Base-by-base conservation (phyloP, 37 sponge, comb jelly and placozoan genomes). In the Sycon ciliatum region DNA sequence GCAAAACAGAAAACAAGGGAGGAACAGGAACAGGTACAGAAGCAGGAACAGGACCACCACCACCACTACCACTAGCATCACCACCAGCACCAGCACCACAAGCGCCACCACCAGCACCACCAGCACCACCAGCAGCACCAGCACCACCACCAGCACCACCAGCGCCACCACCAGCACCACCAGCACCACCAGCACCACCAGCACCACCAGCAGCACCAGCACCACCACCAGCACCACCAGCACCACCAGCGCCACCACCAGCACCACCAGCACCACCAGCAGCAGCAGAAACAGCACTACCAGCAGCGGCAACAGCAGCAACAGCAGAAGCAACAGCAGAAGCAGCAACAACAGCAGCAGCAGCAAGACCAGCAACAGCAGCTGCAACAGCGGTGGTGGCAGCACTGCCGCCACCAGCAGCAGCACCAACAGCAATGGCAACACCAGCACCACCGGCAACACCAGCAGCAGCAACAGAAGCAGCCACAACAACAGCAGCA, bases 351-450 rank as follows among this genome's bases (percentile, higher is more conserved):
- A n/a, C n/a, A n/a, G n/a, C n/a, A n/a, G n/a, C n/a, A n/a, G n/a
- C n/a, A n/a, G n/a, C n/a, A n/a, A n/a, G 20, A 5, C 22, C 35
- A 7, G 6, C 5, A 3, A 30, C 30, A 33, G 5, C 4, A 16
- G 22, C 36, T 30, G 18, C 35, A 2, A 34, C 4, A 69, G 23
- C 35, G 18, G 13, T 27, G 38, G 18, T 38, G 2, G 24, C 30
- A 24, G 20, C 22, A 5, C 35, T 42, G 38, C 24, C 35, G 40
- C 35, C 24, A 69, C 70, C 35, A 20, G 28, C 32, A 26, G 3
- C 31, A 73, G 39, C 62, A 56, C 78, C 81, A 27, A 73, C 81
- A 66, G 16, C 13, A 46, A 20, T 46, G 18, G 18, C 18, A 46
- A 13, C 53, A 13, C 53, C 13, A 46, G 53, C n/a, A n/a, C n/a